Evolutionary conservation across 53 echinoderm and acorn worm genomes (phyloP), one percentile per base, ranked within the genome.

Genomic region (Antedon mediterranea): DNA sequence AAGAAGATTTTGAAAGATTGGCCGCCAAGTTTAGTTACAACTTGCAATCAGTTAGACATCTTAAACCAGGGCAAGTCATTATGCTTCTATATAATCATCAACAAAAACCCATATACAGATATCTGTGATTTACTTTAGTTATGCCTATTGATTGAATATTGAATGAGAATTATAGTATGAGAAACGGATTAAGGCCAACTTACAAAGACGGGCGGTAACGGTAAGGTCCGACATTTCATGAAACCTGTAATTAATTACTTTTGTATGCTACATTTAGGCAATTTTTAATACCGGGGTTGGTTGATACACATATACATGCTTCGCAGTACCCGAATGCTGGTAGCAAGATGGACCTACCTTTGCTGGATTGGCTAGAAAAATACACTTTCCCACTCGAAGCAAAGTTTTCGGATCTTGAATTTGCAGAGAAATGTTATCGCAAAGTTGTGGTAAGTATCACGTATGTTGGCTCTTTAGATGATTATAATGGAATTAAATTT

Each of bases 251-350:
- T 37, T 37, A 37, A 37, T 37, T 37, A n/a, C n/a, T n/a, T n/a
- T n/a, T n/a, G n/a, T n/a, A n/a, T n/a, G n/a, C n/a, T n/a, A n/a
- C n/a, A n/a, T n/a, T n/a, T 79, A 92, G 92, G 33, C 76, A 85
- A 43, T 92, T 92, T 77, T 57, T 92, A 43, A 86, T 92, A 72
- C 92, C 92, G 20, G 92, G 92, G 31, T 77, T 92, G 76, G 78
- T 92, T 3, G 92, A 92, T 34, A 92, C 92, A 3, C 92, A 92
- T 76, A 92, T 92, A 76, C 92, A 92, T 71, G 92, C 92, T 14
- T 85, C 92, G 3, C 92, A 92, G 80, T 92, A 86, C 43, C 89
- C 86, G 30, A 86, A 76, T 32, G 70, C 86, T 7, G 92, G 92
- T n/a, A 89, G 89, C 0, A 86, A 75, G 5, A 80, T 84, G 14